Evolutionary conservation across 2,888 invertebrate genomes (phyloP), one percentile per base, ranked within the genome.

Genomic region (Malthinus flaveolus): DNA sequence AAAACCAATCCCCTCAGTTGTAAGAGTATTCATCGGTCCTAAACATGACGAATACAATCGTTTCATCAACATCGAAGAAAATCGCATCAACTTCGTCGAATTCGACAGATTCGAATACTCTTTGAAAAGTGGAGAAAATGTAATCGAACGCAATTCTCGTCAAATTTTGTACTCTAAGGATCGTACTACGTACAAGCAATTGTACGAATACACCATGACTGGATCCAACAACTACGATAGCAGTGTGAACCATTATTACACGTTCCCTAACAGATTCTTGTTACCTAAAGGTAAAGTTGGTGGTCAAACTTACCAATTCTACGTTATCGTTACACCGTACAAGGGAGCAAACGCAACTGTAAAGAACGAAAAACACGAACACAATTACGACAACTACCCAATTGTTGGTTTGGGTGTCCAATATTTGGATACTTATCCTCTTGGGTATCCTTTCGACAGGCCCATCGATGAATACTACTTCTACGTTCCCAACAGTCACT

Each of bases 1-100:
- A 48, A 81, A 83, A 62, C 77, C 81, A 5, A 78, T 78, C 36
- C 82, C 85, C 59, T 87, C 84, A 1, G 80, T 83, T 9, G 75
- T 90, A 54, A 85, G 85, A 65, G 77, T 88, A 15, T 90, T 86
- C 82, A 69, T 89, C 34, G 89, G 87, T 63, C 90, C 90, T 6
- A 89, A 87, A 75, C 85, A 84, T 71, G 85, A 88, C 69, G 79
- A 82, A 64, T 81, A 81, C 48, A 82, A 82, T 37, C 82, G 80
- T 62, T 76, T 78, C 33, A 70, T 85, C 11, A 76, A 78, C 60
- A 71, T 88, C 11, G 80, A 82, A 60, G 79, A 85, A 10, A 84
- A 82, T 73, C 82, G 83, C 73, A 76, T 80, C 68, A 83, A 86
- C 73, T 87, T 87, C 71, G 82, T 84, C 61, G 81, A 84, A 72